phyloP scores from a whole-genome alignment of 37 sponge, comb jelly and placozoan species.

The Cladorhizidae sp. region DNA sequence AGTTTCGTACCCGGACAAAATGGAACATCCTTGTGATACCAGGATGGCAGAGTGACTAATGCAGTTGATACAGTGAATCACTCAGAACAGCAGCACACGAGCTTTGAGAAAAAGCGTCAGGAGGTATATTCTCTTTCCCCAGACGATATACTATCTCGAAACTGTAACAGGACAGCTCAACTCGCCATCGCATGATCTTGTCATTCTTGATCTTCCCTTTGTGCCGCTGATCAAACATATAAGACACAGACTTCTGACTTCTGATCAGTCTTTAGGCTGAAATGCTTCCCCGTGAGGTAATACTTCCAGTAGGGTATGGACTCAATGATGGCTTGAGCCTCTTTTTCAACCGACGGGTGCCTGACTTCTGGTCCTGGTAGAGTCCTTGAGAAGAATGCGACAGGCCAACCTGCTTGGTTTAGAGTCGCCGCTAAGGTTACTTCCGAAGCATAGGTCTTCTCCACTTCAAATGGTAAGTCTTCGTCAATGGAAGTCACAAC shows the following conservation, averaged over 20 bases:
- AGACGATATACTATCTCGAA: conserved; percentile 16
- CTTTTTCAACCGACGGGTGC: conserved; percentile 14
- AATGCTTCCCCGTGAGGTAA: conserved; percentile 11
- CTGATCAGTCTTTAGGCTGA: conserved; percentile 18
- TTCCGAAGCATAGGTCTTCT: no score
- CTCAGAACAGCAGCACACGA: conserved; percentile 8
- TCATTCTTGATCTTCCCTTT: conserved; percentile 21
- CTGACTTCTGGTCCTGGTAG: conserved; percentile 2
- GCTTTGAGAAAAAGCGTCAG: conserved; percentile 9
- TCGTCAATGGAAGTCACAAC: no score
- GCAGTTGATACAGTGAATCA: background rate
- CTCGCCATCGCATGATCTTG: conserved; percentile 5
- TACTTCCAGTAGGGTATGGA: conserved; percentile 10
- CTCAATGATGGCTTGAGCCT: conserved; percentile 9
- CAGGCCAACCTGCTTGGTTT: conserved; percentile 1
- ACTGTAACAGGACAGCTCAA: conserved; percentile 13
- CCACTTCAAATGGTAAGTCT: no score
- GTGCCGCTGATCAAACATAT: conserved; percentile 19
- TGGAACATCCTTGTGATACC: conserved; percentile 16
- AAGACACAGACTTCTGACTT: conserved; percentile 10
- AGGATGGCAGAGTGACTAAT: conserved; percentile 21
- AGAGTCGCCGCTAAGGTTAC: background rate
- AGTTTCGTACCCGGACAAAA: conserved; percentile 6
- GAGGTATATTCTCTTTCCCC: conserved; percentile 13
- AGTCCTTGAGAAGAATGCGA: conserved; percentile 14